A percentile compares a stretch with the other conserved stretches of the same genome.
phyloP scores from a whole-genome alignment of 2,113 vertebrate genomes.

The Nymphicus hollandicus region DNA sequence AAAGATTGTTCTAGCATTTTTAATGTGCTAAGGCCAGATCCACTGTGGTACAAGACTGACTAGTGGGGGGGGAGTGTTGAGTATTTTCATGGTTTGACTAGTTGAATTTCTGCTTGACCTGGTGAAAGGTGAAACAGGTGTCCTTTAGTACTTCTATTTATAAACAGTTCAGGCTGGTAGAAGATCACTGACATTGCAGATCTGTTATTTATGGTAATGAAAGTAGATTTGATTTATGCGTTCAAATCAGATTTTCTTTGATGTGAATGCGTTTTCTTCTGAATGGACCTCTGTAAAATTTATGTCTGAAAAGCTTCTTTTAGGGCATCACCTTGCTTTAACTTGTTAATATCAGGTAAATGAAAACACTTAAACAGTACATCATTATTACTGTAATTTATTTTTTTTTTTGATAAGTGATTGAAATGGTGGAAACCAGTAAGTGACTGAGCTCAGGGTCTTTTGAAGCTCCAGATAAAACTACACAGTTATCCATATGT shows the following conservation, averaged over 20 bases:
- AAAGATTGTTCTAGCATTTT: not conserved
- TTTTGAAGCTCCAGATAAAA: not conserved
- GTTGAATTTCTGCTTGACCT: not conserved
- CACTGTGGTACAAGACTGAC: not conserved
- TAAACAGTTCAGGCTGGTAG: not conserved
- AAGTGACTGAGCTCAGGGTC: not conserved
- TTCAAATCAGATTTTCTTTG: not conserved
- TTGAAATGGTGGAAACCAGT: not conserved
- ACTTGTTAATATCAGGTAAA: not conserved
- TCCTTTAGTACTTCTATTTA: not conserved
- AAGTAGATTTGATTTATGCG: not conserved
- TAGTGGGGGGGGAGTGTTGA: not conserved
- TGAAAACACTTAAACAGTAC: not conserved
- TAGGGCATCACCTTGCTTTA: not conserved
- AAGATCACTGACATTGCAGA: not conserved
- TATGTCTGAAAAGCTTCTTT: not conserved
- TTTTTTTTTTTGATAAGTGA: not conserved
- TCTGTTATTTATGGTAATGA: not conserved
- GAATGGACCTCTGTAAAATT: not conserved
- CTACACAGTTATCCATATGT: not conserved
- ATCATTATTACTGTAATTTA: not conserved
- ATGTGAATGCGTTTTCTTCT: not conserved
- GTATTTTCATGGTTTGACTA: not conserved
- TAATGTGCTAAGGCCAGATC: not conserved
- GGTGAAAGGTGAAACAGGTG: not conserved